phyloP scores from a whole-genome alignment of 53 echinoderm and acorn worm genomes.

The Arbacia lixula region DNA sequence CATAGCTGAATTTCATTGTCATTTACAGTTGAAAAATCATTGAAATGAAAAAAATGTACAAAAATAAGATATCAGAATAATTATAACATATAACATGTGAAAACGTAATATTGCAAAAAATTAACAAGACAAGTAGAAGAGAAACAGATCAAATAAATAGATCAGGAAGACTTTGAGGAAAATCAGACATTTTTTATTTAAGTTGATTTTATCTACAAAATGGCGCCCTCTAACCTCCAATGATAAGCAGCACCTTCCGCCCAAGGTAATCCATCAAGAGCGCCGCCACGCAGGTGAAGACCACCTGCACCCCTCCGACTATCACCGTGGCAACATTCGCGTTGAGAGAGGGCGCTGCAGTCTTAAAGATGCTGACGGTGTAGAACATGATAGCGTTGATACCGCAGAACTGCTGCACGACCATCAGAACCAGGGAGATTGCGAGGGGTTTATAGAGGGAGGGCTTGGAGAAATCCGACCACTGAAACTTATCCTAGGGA shows the following conservation, averaged over 20 bases:
- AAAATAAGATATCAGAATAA: too few relatives aligned
- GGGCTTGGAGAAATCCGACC: conserved; percentile 67
- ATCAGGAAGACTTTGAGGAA: too few relatives aligned
- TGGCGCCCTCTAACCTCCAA: conserved; percentile 80
- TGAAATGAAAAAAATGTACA: too few relatives aligned
- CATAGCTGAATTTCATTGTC: too few relatives aligned
- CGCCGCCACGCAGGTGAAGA: conserved; percentile 69
- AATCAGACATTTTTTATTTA: too few relatives aligned
- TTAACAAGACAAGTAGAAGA: background rate
- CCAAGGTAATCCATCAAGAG: conserved; percentile 88
- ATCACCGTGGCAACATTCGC: conserved; percentile 75
- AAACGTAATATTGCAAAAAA: background rate
- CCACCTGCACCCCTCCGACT: conserved; percentile 83
- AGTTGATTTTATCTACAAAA: too few relatives aligned
- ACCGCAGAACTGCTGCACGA: conserved; percentile 97
- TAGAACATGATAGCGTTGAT: conserved; percentile 99
- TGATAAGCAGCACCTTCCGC: conserved; percentile 72
- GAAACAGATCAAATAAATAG: background rate
- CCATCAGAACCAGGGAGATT: conserved; percentile 84
- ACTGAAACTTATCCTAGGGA: conserved; percentile 72
- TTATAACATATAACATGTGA: too few relatives aligned
- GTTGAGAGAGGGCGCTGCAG: conserved; percentile 65
- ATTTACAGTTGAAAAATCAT: too few relatives aligned
- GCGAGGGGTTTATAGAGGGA: conserved; percentile 75
- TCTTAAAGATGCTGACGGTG: conserved; percentile 83